Evolutionary conservation across 1,140 invertebrate species (phyloP), one percentile per base, ranked within the genome.

Genomic region (Wasmannia auropunctata): DNA sequence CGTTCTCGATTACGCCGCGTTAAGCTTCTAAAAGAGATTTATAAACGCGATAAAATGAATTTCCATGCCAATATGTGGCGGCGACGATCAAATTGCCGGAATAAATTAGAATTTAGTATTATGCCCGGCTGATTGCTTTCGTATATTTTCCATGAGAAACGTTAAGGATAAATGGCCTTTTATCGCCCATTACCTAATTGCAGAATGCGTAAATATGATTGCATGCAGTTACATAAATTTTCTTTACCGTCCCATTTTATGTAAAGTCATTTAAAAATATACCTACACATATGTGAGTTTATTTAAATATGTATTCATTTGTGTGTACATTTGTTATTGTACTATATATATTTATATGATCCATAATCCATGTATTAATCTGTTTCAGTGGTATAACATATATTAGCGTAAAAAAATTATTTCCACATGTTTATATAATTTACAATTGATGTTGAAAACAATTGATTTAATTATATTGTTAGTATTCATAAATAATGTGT

Each of bases 1-100:
- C 93, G 93, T 93, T 92, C 83, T 87, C 54, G 70, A 88, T 76
- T 69, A 65, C 72, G 67, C 75, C 43, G 70, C 74, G 77, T 89
- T 89, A 88, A 80, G 85, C 74, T 84, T 84, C 74, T 91, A 93
- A 65, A 65, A 94, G 87, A 91, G 92, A 94, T 93, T 93, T 93
- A 94, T 92, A 87, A 60, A 63, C 60, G 77, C 80, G 70, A 88
- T 91, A 90, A 91, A 91, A 77, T 87, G 63, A 86, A 63, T 80
- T 72, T 86, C 58, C 87, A 60, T 60, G 58, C 76, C 80, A 85
- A 87, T 88, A 84, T 83, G 70, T 43, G 25, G 51, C 11, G 25
- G 63, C 69, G 88, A 76, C 63, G 60, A 76, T 46, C 43, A 87
- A 91, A 91, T 87, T 91, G 77, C 80, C 54, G 40, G 58, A 88